Evolutionary conservation across 2,797 vertebrate genomes (phyloP).

Genomic region (Pseudopleuronectes americanus): DNA sequence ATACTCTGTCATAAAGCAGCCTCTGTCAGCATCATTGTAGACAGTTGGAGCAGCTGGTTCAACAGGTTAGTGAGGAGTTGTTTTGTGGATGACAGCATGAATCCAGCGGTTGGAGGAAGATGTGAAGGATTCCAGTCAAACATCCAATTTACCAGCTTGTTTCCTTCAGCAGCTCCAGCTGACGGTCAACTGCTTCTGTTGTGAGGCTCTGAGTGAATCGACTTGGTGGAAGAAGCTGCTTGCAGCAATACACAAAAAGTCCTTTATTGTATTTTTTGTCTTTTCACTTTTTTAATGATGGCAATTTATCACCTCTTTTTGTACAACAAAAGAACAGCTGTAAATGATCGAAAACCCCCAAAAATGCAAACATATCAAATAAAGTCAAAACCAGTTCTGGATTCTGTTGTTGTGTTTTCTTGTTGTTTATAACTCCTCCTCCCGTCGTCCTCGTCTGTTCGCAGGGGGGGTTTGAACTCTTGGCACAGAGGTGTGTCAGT

Average conservation of each 20-base stretch:
- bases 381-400: conserved; percentile 71
- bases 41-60: too few species aligned
- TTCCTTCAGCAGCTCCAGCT: neutral
- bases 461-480: conserved; percentile 80
- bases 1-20: too few species aligned
- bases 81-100: too few species aligned
- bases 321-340: conserved; percentile 93
- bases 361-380: conserved; percentile 75
- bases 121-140: too few species aligned
- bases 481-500: conserved; percentile 84
- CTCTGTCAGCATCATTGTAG: too few species aligned
- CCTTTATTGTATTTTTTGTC: conserved; percentile 88
- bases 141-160: neutral
- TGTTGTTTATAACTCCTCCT: conserved; percentile 68
- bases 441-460: conserved; percentile 68
- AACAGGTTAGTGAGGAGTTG: too few species aligned
- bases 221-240: conserved; percentile 41
- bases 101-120: too few species aligned
- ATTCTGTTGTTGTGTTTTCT: conserved; percentile 66
- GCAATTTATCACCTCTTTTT: conserved; percentile 89
- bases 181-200: neutral
- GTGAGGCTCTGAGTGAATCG: conserved; percentile 23
- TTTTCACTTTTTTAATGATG: conserved; percentile 86
- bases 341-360: conserved; percentile 81
- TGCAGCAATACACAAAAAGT: conserved; percentile 94